phyloP scores from a whole-genome alignment of 2,797 vertebrate species.

The Salmo trutta region DNA sequence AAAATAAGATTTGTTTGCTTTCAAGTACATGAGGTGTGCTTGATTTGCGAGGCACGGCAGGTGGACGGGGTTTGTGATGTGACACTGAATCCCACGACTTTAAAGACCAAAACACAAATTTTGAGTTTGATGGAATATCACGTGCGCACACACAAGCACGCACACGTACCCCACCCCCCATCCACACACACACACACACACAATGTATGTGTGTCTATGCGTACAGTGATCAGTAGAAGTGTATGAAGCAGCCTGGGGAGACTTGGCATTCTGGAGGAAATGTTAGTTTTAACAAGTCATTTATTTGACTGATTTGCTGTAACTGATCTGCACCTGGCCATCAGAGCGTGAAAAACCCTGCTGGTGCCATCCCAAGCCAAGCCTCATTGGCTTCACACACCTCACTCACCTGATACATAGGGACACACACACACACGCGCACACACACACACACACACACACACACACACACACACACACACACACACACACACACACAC shows the following conservation, averaged over 20 bases:
- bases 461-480: slow-evolving; percentile 12
- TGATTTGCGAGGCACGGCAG: background rate
- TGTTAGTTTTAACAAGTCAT: slow-evolving; percentile 64
- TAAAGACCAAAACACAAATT: background rate
- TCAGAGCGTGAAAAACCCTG: slow-evolving; percentile 66
- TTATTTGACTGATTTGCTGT: slow-evolving; percentile 69
- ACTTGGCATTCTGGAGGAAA: slow-evolving; percentile 54
- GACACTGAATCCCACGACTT: background rate
- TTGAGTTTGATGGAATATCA: background rate
- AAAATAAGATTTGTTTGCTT: no score
- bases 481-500: no score
- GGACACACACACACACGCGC: background rate
- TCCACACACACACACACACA: background rate
- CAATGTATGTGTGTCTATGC: slow-evolving; percentile 11
- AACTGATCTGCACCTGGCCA: slow-evolving; percentile 60
- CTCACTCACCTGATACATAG: slow-evolving; percentile 38
- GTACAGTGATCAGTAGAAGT: background rate
- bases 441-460: background rate
- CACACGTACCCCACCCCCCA: background rate
- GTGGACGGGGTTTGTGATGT: background rate
- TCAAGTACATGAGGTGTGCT: no score
- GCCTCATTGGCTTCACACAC: slow-evolving; percentile 56
- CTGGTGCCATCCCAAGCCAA: slow-evolving; percentile 54
- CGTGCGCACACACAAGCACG: background rate
- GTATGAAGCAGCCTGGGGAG: slow-evolving; percentile 35